phyloP scores from a whole-genome alignment of 2,113 vertebrate species.

The cat (Felis catus) region F.catus_Fca126_mat1.0 CM031424.1:77145501-77146000 shows the following conservation, averaged over 20 bases:
- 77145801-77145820: not conserved
- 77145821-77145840: not conserved
- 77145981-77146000: not conserved
- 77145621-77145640: constrained; percentile 11
- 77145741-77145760: constrained; percentile 10
- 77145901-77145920: not conserved
- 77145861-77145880: not conserved
- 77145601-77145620: not conserved
- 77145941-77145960: not conserved
- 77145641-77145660: constrained; percentile 27
- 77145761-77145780: constrained; percentile 23
- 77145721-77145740: not conserved
- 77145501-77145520: not conserved
- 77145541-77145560: constrained; percentile 7
- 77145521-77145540: not conserved
- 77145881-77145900: not conserved
- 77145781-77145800: constrained; percentile 9
- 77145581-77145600: not conserved
- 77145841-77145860: not conserved
- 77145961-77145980: not conserved
- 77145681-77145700: constrained; percentile 29
- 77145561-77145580: not conserved
- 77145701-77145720: constrained; percentile 32
- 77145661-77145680: constrained; percentile 35
- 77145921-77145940: not conserved